Conservation (phyloP, 2,888 invertebrate genomes). For the Cerastis leucographa region DNA sequence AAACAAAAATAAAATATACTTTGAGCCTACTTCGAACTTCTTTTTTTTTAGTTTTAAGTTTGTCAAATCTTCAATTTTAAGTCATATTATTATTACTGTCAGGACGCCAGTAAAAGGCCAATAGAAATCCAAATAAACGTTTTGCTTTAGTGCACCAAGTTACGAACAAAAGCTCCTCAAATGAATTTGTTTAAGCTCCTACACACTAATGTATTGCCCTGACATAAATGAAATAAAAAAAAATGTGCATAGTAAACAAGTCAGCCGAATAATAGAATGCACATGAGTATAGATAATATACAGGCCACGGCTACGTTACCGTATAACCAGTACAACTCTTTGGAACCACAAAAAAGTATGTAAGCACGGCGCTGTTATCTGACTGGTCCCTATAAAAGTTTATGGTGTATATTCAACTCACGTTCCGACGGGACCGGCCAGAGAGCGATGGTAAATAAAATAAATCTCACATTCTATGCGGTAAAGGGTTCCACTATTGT, state of each 20-base stretch:
- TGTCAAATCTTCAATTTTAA: neutral
- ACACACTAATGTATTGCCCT: neutral
- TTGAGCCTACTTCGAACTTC: neutral
- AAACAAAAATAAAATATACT: neutral
- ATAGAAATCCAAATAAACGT: neutral
- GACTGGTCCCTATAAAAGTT: conserved; percentile 79
- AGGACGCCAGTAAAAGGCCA: neutral
- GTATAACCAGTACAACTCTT: conserved; percentile 63
- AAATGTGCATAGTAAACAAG: conserved; percentile 22
- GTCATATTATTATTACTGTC: neutral
- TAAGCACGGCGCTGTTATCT: conserved; percentile 72
- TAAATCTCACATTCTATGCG: conserved; percentile 76
- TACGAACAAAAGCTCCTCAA: neutral
- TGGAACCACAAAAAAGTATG: conserved; percentile 70
- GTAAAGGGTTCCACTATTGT: conserved; percentile 75
- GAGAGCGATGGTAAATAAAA: conserved; percentile 72
- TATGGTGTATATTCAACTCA: conserved; percentile 78
- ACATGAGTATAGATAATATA: conserved; percentile 32
- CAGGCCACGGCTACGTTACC: conserved; percentile 21
- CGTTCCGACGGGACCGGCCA: conserved; percentile 65
- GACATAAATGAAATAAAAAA: neutral
- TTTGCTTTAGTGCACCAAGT: neutral
- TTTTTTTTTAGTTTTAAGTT: neutral
- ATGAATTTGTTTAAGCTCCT: conserved; percentile 1
- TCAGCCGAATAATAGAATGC: conserved; percentile 37